Conservation (phyloP, 2,797 vertebrate genomes). For the Sebastes steindachneri region DNA sequence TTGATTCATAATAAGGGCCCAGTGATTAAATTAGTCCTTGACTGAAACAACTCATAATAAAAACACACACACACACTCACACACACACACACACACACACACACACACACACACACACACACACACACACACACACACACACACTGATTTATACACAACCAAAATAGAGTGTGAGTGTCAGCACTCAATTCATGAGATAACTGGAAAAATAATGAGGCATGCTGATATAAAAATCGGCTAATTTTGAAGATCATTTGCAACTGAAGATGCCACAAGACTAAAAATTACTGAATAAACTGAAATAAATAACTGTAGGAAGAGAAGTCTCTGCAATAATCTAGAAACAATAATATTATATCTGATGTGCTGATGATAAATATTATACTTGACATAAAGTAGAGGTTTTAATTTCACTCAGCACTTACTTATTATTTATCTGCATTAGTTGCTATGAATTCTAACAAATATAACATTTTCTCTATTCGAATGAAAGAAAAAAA, state of each 20-base stretch:
- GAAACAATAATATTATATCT: neutral
- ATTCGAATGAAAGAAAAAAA: neutral
- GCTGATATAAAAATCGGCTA: constrained; percentile 8
- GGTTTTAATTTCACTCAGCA: neutral
- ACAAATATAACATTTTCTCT: neutral
- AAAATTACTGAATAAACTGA: neutral
- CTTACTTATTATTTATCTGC: neutral
- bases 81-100: neutral
- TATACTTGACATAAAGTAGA: neutral
- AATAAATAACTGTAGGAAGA: neutral
- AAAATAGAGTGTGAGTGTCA: constrained; percentile 27
- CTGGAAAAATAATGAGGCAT: constrained; percentile 50
- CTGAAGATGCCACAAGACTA: neutral
- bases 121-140: neutral
- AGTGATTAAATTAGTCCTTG: constrained; percentile 47
- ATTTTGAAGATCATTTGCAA: constrained; percentile 39
- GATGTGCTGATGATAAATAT: neutral
- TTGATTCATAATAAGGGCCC: constrained; percentile 43
- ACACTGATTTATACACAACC: constrained; percentile 11
- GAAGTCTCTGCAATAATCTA: neutral
- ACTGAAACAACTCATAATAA: constrained; percentile 34
- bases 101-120: too few relatives aligned
- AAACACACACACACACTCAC: neutral
- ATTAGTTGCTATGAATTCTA: neutral
- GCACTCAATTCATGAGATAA: constrained; percentile 38